phyloP scores from a whole-genome alignment of 2,888 invertebrate genomes.

The Acanthacorydalis orientalis region DNA sequence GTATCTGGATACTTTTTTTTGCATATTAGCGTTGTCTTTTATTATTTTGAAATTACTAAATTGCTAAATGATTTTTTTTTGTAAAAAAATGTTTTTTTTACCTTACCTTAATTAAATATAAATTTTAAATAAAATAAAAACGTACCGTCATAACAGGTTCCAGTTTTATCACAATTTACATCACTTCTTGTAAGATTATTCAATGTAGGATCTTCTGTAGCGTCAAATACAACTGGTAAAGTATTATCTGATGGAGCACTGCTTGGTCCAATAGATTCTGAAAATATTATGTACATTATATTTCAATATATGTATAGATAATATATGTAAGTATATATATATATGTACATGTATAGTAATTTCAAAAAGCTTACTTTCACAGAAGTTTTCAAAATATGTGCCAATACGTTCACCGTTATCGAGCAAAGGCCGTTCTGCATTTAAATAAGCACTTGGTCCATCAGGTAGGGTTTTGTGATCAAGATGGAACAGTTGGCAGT shows the following conservation, averaged over 20 bases:
- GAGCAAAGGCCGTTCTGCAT: slow-evolving; percentile 75
- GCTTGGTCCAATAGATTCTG: slow-evolving; percentile 13
- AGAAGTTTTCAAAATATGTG: slow-evolving; percentile 77
- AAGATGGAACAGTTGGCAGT: slow-evolving; percentile 81
- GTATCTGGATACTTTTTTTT: no score
- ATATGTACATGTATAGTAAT: not conserved
- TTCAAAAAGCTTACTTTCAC: slow-evolving; percentile 54
- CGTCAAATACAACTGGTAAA: slow-evolving; percentile 59
- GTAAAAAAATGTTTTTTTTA: no score
- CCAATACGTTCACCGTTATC: slow-evolving; percentile 85
- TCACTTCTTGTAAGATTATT: slow-evolving; percentile 62
- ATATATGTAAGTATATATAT: not conserved
- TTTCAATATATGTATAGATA: not conserved
- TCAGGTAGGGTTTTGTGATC: slow-evolving; percentile 86
- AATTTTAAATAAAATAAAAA: slow-evolving; percentile 2
- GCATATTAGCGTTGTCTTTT: no score
- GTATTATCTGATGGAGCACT: slow-evolving; percentile 33
- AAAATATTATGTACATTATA: slow-evolving; percentile 5
- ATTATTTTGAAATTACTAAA: no score
- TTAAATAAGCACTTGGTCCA: slow-evolving; percentile 79
- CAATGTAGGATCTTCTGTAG: slow-evolving; percentile 54
- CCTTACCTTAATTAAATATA: not conserved
- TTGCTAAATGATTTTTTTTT: slow-evolving; percentile 3
- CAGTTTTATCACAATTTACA: slow-evolving; percentile 84
- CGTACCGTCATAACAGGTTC: slow-evolving; percentile 88